Evolutionary conservation across 2,113 vertebrate genomes (phyloP).

Genomic region (Proterorhinus semilunaris): DNA sequence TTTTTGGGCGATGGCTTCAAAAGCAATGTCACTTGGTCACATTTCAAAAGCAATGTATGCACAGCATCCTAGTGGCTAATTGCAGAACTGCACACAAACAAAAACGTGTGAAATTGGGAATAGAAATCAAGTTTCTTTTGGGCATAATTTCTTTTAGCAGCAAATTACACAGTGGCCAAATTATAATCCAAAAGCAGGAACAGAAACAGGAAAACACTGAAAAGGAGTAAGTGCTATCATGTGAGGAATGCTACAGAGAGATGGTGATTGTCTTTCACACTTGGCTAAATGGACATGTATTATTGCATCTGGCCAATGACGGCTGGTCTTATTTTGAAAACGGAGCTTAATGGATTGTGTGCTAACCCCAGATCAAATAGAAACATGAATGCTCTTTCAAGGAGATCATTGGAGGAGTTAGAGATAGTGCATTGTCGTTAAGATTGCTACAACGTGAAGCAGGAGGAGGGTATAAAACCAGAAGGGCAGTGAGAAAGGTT

Average conservation of each 20-base stretch:
- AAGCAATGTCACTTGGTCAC: not conserved
- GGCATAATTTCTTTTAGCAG: not conserved
- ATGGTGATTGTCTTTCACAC: constrained; percentile 74
- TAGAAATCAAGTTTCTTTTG: not conserved
- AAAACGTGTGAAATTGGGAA: not conserved
- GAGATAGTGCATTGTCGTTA: constrained; percentile 64
- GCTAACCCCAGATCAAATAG: constrained; percentile 26
- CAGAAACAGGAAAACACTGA: constrained; percentile 43
- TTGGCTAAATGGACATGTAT: constrained; percentile 62
- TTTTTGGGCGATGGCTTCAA: constrained; percentile 12
- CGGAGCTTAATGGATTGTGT: constrained; percentile 23
- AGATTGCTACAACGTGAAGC: constrained; percentile 43
- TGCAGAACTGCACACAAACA: constrained; percentile 30
- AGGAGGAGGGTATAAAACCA: constrained; percentile 37
- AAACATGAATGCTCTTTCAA: constrained; percentile 15
- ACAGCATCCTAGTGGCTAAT: constrained; percentile 30
- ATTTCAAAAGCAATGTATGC: constrained; percentile 18
- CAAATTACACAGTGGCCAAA: constrained; percentile 57
- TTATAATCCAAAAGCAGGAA: constrained; percentile 41
- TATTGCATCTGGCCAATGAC: constrained; percentile 63
- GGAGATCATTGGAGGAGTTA: constrained; percentile 32
- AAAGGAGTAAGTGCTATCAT: constrained; percentile 45
- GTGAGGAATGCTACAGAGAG: constrained; percentile 45
- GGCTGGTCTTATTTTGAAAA: constrained; percentile 29
- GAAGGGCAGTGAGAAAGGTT: constrained; percentile 64